phyloP scores from a whole-genome alignment of 2,113 vertebrate species.

The Synchiropus splendidus region DNA sequence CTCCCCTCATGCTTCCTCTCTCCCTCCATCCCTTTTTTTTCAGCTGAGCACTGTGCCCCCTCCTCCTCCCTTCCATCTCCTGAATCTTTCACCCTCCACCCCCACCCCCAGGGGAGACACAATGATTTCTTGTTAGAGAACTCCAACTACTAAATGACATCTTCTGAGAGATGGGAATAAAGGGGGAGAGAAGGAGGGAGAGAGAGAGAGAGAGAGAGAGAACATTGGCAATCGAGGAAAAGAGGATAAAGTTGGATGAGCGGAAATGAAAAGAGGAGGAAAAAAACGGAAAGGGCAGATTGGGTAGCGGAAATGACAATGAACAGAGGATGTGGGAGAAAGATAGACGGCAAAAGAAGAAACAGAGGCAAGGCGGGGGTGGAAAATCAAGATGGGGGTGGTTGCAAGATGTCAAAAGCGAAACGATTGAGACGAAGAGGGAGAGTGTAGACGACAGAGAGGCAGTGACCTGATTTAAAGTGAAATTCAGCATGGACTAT shows the following conservation, averaged over 20 bases:
- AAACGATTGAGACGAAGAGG: constrained; percentile 45
- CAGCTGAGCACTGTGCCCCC: constrained; percentile 28
- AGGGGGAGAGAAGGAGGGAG: constrained; percentile 6
- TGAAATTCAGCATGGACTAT: constrained; percentile 70
- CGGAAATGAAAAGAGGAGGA: constrained; percentile 32
- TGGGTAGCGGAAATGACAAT: constrained; percentile 41
- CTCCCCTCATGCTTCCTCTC: constrained; percentile 7
- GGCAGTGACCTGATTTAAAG: constrained; percentile 75
- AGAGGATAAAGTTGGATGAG: constrained; percentile 27
- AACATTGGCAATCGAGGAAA: constrained; percentile 26
- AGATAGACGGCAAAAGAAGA: constrained; percentile 30
- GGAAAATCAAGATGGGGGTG: constrained; percentile 25
- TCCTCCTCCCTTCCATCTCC: constrained; percentile 27
- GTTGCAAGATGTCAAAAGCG: constrained; percentile 37
- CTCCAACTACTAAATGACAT: constrained; percentile 68
- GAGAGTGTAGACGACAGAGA: constrained; percentile 32
- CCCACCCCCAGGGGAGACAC: constrained; percentile 57
- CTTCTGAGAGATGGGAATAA: constrained; percentile 35
- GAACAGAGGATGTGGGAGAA: constrained; percentile 39
- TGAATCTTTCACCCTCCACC: constrained; percentile 33
- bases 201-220: background rate
- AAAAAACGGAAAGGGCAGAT: constrained; percentile 40
- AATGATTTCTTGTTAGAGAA: constrained; percentile 74
- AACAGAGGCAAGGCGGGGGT: constrained; percentile 45
- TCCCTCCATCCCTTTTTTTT: constrained; percentile 23